A percentile compares a stretch with the other conserved stretches of the same genome.
Evolutionary conservation across 2,888 invertebrate species (phyloP).

Genomic region (Synergus laeviventris): DNA sequence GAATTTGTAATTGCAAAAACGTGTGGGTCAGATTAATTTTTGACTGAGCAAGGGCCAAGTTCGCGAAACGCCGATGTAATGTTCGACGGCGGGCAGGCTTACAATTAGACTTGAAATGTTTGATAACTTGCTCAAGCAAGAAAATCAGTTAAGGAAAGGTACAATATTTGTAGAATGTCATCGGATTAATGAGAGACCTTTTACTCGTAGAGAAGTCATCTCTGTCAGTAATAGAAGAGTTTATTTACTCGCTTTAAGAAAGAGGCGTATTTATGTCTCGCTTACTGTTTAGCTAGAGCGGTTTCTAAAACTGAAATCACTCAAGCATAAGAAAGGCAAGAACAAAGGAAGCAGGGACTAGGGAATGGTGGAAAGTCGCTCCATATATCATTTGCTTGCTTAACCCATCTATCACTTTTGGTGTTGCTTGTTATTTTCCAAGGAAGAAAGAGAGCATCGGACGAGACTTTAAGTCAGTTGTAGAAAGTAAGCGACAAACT

Average conservation of each 20-base stretch:
- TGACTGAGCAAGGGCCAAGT: neutral
- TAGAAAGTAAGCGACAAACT: neutral
- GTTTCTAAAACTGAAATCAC: neutral
- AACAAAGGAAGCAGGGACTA: neutral
- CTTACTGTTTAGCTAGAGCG: neutral
- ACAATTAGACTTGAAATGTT: neutral
- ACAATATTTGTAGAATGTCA: neutral
- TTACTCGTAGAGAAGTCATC: neutral
- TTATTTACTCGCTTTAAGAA: neutral
- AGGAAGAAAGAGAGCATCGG: neutral
- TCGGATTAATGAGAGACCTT: neutral
- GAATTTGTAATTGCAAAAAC: neutral
- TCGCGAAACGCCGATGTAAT: neutral
- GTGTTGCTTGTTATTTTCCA: neutral
- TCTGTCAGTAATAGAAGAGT: neutral
- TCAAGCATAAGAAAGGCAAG: neutral
- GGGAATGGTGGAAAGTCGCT: neutral
- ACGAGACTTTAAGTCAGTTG: neutral
- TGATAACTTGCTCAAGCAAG: neutral
- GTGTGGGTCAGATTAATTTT: neutral
- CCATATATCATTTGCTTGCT: neutral
- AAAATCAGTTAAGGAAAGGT: neutral
- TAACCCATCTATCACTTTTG: neutral
- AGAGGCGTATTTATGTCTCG: constrained; percentile 2
- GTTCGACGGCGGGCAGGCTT: constrained; percentile 40